Evolutionary conservation across 2,888 invertebrate genomes (phyloP).

Genomic region (Nudaria mundana): DNA sequence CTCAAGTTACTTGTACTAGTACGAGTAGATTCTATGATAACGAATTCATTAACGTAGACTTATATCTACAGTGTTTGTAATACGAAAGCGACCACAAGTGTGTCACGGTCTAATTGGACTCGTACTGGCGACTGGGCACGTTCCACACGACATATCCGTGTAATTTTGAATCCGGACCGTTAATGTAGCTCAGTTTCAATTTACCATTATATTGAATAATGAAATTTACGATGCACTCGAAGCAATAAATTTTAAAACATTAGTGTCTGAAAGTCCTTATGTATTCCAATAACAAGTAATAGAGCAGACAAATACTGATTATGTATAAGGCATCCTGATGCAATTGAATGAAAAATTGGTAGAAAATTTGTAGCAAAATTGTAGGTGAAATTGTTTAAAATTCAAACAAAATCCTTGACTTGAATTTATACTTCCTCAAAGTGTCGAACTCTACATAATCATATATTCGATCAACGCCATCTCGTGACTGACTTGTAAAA

Average conservation of each 20-base stretch:
- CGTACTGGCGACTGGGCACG: conserved; percentile 54
- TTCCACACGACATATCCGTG: conserved; percentile 54
- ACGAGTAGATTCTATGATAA: conserved; percentile 27
- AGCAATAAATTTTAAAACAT: background rate
- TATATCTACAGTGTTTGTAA: conserved; percentile 39
- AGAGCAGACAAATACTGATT: too few relatives aligned
- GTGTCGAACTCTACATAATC: too few relatives aligned
- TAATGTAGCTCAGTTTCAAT: conserved; percentile 26
- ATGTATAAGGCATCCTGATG: too few relatives aligned
- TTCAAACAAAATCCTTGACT: too few relatives aligned
- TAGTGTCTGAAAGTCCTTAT: background rate
- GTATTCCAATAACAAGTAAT: too few relatives aligned
- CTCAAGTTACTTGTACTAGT: conserved; percentile 9
- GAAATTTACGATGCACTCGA: background rate
- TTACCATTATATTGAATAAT: conserved; percentile 12
- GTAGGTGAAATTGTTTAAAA: too few relatives aligned
- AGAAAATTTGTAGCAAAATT: too few relatives aligned
- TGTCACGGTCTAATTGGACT: conserved; percentile 73
- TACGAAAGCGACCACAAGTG: conserved; percentile 66
- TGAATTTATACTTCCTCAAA: too few relatives aligned
- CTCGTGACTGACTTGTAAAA: too few relatives aligned
- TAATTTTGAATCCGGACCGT: conserved; percentile 48
- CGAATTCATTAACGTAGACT: conserved; percentile 8
- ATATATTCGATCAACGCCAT: too few relatives aligned
- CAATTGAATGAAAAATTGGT: too few relatives aligned